phyloP scores from a whole-genome alignment of 2,797 vertebrate species.

The Schizothorax lantsangensis region DNA sequence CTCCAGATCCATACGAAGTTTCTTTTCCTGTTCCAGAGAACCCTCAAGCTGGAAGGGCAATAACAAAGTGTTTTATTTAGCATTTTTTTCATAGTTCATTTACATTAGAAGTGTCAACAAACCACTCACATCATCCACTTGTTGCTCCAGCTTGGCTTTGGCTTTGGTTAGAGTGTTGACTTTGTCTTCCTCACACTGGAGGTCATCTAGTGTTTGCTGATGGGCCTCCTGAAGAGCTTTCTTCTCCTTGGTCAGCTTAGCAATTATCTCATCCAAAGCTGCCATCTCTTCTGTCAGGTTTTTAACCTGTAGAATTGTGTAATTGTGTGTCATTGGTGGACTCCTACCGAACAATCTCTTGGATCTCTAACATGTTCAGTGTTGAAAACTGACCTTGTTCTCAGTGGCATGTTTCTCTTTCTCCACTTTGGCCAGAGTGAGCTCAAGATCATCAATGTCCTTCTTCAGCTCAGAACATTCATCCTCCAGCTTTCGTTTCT shows the following conservation, averaged over 20 bases:
- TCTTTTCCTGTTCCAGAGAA: conserved; percentile 86
- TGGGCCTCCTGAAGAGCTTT: conserved; percentile 84
- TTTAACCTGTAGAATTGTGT: conserved; percentile 74
- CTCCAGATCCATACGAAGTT: conserved; percentile 84
- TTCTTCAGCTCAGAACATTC: conserved; percentile 90
- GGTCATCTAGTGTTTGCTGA: conserved; percentile 83
- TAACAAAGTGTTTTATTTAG: no score
- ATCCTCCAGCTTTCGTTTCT: conserved; percentile 87
- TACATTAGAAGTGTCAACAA: not conserved
- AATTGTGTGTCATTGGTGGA: no score
- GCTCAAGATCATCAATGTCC: conserved; percentile 88
- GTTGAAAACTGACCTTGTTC: conserved; percentile 80
- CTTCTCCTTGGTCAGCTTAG: conserved; percentile 83
- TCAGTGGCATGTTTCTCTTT: conserved; percentile 92
- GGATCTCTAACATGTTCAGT: not conserved
- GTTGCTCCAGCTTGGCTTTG: conserved; percentile 83
- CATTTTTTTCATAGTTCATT: no score
- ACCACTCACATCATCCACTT: conserved; percentile 77
- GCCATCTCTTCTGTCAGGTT: conserved; percentile 86
- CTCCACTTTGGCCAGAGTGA: conserved; percentile 88
- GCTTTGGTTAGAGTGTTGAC: conserved; percentile 82
- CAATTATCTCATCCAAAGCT: conserved; percentile 80
- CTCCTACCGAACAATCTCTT: no score
- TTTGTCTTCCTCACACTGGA: conserved; percentile 85
- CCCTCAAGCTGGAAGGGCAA: conserved; percentile 73